Base-by-base conservation (phyloP, 2,113 vertebrate species). In the Prolemur simus region DNA sequence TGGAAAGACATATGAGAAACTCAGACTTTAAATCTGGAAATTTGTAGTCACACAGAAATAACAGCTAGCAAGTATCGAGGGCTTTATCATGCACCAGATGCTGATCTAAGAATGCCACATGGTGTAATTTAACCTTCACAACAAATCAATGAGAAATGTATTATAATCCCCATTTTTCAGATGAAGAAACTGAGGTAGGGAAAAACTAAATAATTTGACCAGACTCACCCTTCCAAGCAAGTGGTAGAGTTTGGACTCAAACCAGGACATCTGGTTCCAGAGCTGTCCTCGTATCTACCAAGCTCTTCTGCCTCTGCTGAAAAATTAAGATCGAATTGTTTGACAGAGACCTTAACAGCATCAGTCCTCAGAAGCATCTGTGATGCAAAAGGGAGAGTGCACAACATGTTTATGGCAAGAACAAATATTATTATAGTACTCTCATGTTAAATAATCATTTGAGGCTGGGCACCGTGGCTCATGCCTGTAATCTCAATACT, bases 1-100 rank as follows among this genome's bases (percentile, higher is more conserved):
- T 85, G 42, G 47, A 49, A 54, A 86, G 63, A 52, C 1, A 49
- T 45, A 13, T 25, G 69, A 96, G 42, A 86, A 45, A 23, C 80
- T 76, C 34, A 47, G 4, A 25, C 8, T n/a, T 71, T 58, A 49
- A 42, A 76, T 34, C 34, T 92, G 66, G 71, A 87, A 92, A 84
- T 89, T 90, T 89, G 82, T 37, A 84, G 81, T 89, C 23, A 66
- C 39, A 39, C 68, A 80, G 56, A 96, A 97, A 87, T 76, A 91
- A 29, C 18, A 85, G 21, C 66, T 86, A 91, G 27, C 10, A 86
- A 66, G 63, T 58, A 58, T 21, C 12, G 8, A 76, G 74, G 39
- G 39, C 39, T 94, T 94, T 69, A 42, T 58, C 39, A 14, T 25
- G 18, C n/a, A 68, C 58, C 52, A 78, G 54, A 23, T 73, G 64